These are phyloP conservation scores for Drosophila burlai DNA, from an alignment of 1,140 invertebrate species.

Conservation along the genomic window DNA sequence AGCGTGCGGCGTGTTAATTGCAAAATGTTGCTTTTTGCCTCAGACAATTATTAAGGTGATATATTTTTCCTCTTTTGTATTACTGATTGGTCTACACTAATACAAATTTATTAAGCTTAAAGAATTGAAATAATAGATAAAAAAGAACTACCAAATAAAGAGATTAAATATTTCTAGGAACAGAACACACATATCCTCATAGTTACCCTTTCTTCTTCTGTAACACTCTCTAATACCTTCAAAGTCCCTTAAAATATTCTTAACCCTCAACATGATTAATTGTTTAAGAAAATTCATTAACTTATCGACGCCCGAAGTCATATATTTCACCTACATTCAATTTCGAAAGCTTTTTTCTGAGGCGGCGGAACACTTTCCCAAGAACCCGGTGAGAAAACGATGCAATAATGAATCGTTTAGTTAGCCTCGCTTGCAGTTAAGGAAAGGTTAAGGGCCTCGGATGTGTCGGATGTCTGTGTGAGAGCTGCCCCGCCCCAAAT, in stretches of 20 bases:
- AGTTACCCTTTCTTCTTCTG: too few species aligned
- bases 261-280: constrained; percentile 22
- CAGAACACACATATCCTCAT: too few species aligned
- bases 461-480: constrained; percentile 3
- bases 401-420: constrained; percentile 45
- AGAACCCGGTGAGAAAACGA: constrained; percentile 44
- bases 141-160: too few species aligned
- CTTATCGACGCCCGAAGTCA: not conserved
- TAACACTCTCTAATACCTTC: not conserved
- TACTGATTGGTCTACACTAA: constrained; percentile 6
- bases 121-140: too few species aligned
- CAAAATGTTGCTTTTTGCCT: constrained; percentile 66
- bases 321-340: constrained; percentile 28
- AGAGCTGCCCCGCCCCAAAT: constrained; percentile 39
- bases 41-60: constrained; percentile 72
- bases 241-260: not conserved
- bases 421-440: constrained; percentile 17
- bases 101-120: not conserved
- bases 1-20: constrained; percentile 71
- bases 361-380: constrained; percentile 24
- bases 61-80: constrained; percentile 19
- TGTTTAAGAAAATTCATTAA: constrained; percentile 12
- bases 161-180: not conserved
- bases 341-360: not conserved
- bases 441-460: constrained; percentile 51